These are phyloP conservation scores for Arenicola marina DNA, from an alignment of 2,888 invertebrate genomes.

Conservation along the genomic window DNA sequence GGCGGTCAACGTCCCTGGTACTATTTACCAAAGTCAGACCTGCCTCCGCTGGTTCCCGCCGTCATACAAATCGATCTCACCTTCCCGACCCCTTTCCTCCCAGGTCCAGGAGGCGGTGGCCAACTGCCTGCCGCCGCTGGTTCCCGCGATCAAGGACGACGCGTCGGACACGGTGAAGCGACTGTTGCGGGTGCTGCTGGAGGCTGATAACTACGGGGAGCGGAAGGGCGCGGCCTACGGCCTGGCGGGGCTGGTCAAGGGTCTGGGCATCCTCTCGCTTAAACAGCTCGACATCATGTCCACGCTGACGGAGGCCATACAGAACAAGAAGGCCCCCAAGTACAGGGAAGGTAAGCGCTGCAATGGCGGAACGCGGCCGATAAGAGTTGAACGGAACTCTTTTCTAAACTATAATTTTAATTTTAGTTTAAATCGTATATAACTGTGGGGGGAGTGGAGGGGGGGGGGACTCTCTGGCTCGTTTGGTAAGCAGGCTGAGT, in stretches of 20 bases:
- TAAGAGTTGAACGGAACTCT: too few species aligned
- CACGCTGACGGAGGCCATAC: constrained; percentile 87
- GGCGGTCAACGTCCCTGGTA: background rate
- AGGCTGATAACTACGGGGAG: constrained; percentile 59
- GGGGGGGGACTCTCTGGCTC: too few species aligned
- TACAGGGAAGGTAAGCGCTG: constrained; percentile 77
- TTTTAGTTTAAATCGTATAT: too few species aligned
- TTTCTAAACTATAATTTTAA: too few species aligned
- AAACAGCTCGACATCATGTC: constrained; percentile 97
- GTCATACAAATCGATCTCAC: background rate
- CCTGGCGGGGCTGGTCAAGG: constrained; percentile 92
- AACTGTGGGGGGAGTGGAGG: too few species aligned
- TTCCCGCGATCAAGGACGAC: constrained; percentile 89
- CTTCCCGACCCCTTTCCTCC: background rate
- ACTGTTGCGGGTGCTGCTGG: constrained; percentile 65
- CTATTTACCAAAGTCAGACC: too few species aligned
- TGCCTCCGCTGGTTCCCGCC: background rate
- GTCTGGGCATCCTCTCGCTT: constrained; percentile 91
- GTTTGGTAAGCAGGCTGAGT: too few species aligned
- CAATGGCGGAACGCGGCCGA: background rate
- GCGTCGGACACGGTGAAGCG: constrained; percentile 86
- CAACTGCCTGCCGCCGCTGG: constrained; percentile 90
- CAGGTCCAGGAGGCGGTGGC: constrained; percentile 96
- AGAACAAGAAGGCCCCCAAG: constrained; percentile 94
- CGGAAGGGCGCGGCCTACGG: constrained; percentile 90